Percentiles rank a stretch among this genome's conserved stretches.
phyloP scores from a whole-genome alignment of 2,113 vertebrate species.

The Siniperca chuatsi region DNA sequence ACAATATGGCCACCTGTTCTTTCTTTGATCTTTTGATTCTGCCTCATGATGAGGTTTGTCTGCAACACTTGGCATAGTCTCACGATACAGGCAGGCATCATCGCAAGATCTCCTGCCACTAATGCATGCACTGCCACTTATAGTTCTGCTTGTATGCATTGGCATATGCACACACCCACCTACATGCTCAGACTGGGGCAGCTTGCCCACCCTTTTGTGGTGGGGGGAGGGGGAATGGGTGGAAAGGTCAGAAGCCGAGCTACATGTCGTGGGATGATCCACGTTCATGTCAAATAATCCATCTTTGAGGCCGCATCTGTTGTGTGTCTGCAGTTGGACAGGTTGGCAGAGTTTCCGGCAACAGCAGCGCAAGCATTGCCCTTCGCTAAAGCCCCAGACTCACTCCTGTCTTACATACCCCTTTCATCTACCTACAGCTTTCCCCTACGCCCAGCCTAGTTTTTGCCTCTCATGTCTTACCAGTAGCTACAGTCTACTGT shows the following conservation, averaged over 20 bases:
- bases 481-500: conserved; percentile 15
- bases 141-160: conserved; percentile 39
- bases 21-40: conserved; percentile 8
- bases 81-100: not conserved
- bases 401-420: not conserved
- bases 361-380: not conserved
- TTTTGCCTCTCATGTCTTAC: not conserved
- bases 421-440: not conserved
- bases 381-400: not conserved
- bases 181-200: conserved; percentile 65
- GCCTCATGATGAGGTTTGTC: not conserved
- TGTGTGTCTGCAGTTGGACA: conserved; percentile 72
- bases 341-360: conserved; percentile 35
- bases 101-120: not conserved
- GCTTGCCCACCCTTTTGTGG: conserved; percentile 64
- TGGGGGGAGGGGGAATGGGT: conserved; percentile 59
- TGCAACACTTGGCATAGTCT: not conserved
- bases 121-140: conserved; percentile 40
- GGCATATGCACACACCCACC: conserved; percentile 61
- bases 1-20: conserved; percentile 18
- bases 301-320: conserved; percentile 81
- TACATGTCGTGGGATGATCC: conserved; percentile 82
- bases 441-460: not conserved
- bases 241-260: conserved; percentile 80
- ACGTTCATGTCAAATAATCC: conserved; percentile 82